Base-by-base conservation (phyloP, 2,113 vertebrate genomes). In the Oreotrochilus melanogaster region DNA sequence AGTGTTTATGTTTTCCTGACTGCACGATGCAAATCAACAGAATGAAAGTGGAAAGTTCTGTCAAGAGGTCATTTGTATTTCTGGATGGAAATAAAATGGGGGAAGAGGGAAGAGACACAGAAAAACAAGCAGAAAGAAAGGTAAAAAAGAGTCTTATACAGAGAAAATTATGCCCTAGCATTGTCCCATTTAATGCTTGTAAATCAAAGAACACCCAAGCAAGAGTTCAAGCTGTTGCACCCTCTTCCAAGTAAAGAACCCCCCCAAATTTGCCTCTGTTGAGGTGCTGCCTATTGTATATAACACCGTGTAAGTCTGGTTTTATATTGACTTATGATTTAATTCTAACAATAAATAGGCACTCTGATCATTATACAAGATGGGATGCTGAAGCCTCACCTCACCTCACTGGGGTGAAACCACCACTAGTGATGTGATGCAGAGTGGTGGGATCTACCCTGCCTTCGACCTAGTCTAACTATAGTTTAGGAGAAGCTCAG, bases 11-110 rank as follows among this genome's bases (percentile, higher is more conserved):
- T 91, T 89, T 84, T 88, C 61, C 60, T 78, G 51, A 58, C 57
- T 88, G 86, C 65, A 67, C 78, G 93, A 94, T 75, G 78, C 67
- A 93, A 84, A 95, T 92, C 67, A 66, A 89, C 30, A 66, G 88
- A 94, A 92, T 18, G 67, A 42, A 96, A 90, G 27, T 3, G 13
- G 51, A 78, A 61, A 51, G 25, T 90, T 95, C 80, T 81, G 74
- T 75, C 27, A 45, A 88, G 42, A 85, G 83, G 78, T 64, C 85
- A 67, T 56, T 83, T 80, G 47, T 70, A 60, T 89, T 88, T 96
- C 69, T 86, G 22, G 11, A 60, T 73, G 51, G 78, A 95, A 91
- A 86, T 48, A n/a, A 95, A 89, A 96, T 65, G 56, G 4, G 9
- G 50, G 31, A 50, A 81, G 71, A 96, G 27, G 21, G 56, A 71